phyloP scores from a whole-genome alignment of 1,140 invertebrate genomes.

The Luehdorfia chinensis region DNA sequence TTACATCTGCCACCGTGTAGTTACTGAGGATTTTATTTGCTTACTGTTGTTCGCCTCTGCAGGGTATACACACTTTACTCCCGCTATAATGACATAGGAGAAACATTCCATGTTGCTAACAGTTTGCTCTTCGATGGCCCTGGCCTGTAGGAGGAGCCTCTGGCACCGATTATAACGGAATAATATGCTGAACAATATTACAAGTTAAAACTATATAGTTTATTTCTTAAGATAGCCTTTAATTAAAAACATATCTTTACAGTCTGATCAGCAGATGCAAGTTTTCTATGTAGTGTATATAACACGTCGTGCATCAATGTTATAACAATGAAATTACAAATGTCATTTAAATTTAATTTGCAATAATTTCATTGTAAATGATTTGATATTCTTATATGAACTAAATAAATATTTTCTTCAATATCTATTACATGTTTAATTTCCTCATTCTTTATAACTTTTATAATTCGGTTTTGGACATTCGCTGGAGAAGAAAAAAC shows the following conservation, averaged over 20 bases:
- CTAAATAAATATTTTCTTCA: conserved; percentile 75
- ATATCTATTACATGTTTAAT: conserved; percentile 53
- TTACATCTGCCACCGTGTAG: too few species aligned
- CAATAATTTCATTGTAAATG: conserved; percentile 74
- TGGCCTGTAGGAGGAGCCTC: conserved; percentile 20
- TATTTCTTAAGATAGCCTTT: conserved; percentile 70
- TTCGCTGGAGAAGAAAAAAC: conserved; percentile 31
- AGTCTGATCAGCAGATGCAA: conserved; percentile 70
- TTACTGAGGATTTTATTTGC: too few species aligned
- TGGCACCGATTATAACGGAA: conserved; percentile 36
- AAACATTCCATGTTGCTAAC: conserved; percentile 71
- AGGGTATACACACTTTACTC: conserved; percentile 6
- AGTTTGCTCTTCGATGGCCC: conserved; percentile 31
- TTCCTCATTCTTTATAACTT: conserved; percentile 15
- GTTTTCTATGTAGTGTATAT: conserved; percentile 76
- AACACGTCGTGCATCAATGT: conserved; percentile 63
- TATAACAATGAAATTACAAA: conserved; percentile 73
- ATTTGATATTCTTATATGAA: conserved; percentile 72
- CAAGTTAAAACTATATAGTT: conserved; percentile 60
- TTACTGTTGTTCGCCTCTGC: neutral
- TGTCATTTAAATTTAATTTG: conserved; percentile 51
- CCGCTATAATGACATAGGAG: conserved; percentile 38
- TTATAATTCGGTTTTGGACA: conserved; percentile 36
- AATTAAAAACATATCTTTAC: conserved; percentile 70
- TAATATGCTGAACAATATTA: conserved; percentile 72